These are phyloP conservation scores for Delia radicum DNA, from an alignment of 1,140 invertebrate genomes.

Conservation along the genomic window DNA sequence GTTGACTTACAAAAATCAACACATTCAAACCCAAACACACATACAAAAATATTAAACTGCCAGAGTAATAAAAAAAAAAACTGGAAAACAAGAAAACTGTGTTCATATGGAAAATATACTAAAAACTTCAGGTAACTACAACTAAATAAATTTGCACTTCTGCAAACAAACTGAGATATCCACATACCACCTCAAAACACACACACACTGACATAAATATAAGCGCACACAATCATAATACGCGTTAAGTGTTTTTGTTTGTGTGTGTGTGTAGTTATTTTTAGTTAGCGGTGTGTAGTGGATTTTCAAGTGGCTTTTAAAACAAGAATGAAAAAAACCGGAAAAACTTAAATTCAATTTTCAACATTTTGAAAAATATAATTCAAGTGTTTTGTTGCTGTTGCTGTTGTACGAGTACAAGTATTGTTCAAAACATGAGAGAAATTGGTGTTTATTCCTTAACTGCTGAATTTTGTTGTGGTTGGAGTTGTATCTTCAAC, in stretches of 20 bases:
- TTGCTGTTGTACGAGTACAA: no score
- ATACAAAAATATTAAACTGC: background rate
- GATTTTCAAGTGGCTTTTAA: conserved; percentile 15
- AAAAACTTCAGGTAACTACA: conserved; percentile 9
- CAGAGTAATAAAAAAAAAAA: background rate
- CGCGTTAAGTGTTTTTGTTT: conserved; percentile 14
- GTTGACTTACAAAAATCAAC: background rate
- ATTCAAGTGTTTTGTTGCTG: conserved; percentile 6
- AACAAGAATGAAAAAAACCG: background rate
- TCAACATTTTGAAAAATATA: conserved; percentile 18
- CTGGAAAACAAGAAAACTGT: background rate
- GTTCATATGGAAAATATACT: background rate
- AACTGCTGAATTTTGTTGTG: no score
- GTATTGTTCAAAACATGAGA: no score
- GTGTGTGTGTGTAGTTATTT: no score
- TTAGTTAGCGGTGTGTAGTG: conserved; percentile 1
- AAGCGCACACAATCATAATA: conserved; percentile 4
- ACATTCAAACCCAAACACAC: background rate
- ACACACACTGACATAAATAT: background rate
- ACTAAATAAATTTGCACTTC: conserved; percentile 16
- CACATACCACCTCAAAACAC: background rate
- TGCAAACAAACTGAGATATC: background rate
- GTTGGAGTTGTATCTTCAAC: background rate
- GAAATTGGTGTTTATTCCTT: no score
- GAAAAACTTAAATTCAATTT: conserved; percentile 21